Evolutionary conservation across 2,113 vertebrate species (phyloP), one percentile per base, ranked within the genome.

Genomic region (Oreochromis aureus): DNA sequence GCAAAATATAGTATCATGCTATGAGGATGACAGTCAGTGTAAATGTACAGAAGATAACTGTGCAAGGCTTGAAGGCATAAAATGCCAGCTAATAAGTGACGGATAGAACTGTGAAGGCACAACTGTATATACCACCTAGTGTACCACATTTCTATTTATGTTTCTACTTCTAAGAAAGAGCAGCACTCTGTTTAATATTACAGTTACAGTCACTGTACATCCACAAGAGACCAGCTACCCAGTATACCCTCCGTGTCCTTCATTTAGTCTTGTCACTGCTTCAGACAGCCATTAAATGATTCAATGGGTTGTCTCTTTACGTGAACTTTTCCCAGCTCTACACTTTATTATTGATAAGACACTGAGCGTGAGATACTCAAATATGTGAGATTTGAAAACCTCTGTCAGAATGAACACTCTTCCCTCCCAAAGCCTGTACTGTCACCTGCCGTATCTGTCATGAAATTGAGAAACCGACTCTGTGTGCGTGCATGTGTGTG

Each of bases 271-370:
- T 73, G 87, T 86, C 88, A 78, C 76, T 51, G 59, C 91, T 76
- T 89, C 59, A 86, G 54, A 87, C 81, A 63, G 63, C 76, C 56
- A 46, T 87, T 95, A 82, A 93, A 95, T 94, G 85, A 94, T 95
- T 95, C 89, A 94, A 79, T 9, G 87, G 88, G 86, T 79, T 92
- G 90, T 91, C 92, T 81, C 86, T 79, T 82, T 82, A 73, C 83
- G 87, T 86, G 86, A 87, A 94, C 89, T 90, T 91, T 84, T 81
- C 88, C 87, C 88, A 86, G 85, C 63, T 82, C 61, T 30, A 10
- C 46, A 4, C 79, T 95, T 83, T 41, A 94, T 94, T 94, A 95
- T 94, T 92, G 83, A 94, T 94, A 91, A 93, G 83, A 86, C 81
- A 39, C 87, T 89, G 88, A 92, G 88, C 87, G 88, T 80, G 78